These are phyloP conservation scores for Eupithecia vulgata DNA, from an alignment of 2,888 invertebrate genomes.

Conservation along the genomic window DNA sequence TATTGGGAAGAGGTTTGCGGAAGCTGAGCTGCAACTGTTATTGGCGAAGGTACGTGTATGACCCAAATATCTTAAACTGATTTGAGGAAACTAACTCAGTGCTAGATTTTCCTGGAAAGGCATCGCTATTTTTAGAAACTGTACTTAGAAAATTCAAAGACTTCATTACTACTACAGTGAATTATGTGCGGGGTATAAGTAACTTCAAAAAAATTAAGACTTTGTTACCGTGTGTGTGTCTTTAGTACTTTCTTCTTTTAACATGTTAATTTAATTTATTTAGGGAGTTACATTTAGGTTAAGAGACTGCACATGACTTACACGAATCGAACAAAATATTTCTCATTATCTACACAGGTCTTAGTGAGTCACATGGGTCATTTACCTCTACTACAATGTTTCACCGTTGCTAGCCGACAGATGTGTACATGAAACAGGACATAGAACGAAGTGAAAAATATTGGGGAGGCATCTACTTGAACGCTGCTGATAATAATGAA, in stretches of 20 bases:
- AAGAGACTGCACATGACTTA: neutral
- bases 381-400: neutral
- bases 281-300: neutral
- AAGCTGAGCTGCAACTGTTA: slow-evolving; percentile 89
- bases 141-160: neutral
- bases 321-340: neutral
- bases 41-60: slow-evolving; percentile 85
- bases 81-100: neutral
- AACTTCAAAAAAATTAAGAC: too few species aligned
- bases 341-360: neutral
- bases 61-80: neutral
- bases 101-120: neutral
- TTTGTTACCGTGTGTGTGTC: too few species aligned
- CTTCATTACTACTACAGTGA: neutral
- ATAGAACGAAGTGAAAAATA: neutral
- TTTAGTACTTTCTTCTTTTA: too few species aligned
- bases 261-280: neutral
- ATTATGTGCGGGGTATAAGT: neutral
- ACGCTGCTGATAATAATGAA: neutral
- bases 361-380: neutral
- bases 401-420: neutral
- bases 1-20: slow-evolving; percentile 91
- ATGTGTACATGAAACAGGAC: neutral
- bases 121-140: neutral
- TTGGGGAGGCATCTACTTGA: neutral